A percentile compares a stretch with the other conserved stretches of the same genome.
Evolutionary conservation across 2,888 invertebrate species (phyloP).

Genomic region (Drosophila conformis): DNA sequence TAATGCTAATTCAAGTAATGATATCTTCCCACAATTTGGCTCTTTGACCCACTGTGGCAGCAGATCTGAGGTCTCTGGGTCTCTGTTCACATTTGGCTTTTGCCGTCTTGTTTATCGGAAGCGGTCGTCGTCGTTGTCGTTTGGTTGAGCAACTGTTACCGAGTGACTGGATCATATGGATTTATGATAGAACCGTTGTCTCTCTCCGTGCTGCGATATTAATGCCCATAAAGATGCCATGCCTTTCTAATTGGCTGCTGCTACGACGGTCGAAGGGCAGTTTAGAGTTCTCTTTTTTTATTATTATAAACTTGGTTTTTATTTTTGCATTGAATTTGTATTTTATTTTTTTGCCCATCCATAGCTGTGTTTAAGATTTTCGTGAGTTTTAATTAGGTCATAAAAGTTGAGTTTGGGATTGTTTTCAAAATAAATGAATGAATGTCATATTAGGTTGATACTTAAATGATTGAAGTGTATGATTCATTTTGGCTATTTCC

Average conservation of each 20-base stretch:
- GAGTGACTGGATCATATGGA: slow-evolving; percentile 59
- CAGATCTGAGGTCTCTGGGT: slow-evolving; percentile 30
- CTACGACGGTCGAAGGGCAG: slow-evolving; percentile 46
- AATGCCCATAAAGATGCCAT: slow-evolving; percentile 40
- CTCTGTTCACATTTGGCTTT: slow-evolving; percentile 35
- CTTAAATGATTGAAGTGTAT: background rate
- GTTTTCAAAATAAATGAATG: slow-evolving; percentile 4
- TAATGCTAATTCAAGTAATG: background rate
- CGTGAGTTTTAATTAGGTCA: slow-evolving; percentile 41
- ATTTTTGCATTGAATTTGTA: slow-evolving; percentile 5
- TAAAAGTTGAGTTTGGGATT: slow-evolving; percentile 29
- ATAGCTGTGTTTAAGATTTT: slow-evolving; percentile 10
- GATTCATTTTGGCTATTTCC: slow-evolving; percentile 1
- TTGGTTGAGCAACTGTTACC: slow-evolving; percentile 63
- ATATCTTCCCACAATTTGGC: background rate
- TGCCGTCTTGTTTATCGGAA: slow-evolving; percentile 51
- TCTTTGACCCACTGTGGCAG: background rate
- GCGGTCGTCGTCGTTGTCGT: slow-evolving; percentile 35
- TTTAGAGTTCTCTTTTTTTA: slow-evolving; percentile 23
- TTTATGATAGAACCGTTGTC: slow-evolving; percentile 58
- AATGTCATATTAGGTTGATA: background rate
- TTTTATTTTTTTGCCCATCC: slow-evolving; percentile 32
- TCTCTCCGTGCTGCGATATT: slow-evolving; percentile 7
- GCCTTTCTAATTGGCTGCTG: slow-evolving; percentile 54
- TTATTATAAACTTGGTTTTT: slow-evolving; percentile 21